These are phyloP conservation scores for Rhombomys opimus DNA, from an alignment of 2,113 vertebrate species.

Conservation along the genomic window DNA sequence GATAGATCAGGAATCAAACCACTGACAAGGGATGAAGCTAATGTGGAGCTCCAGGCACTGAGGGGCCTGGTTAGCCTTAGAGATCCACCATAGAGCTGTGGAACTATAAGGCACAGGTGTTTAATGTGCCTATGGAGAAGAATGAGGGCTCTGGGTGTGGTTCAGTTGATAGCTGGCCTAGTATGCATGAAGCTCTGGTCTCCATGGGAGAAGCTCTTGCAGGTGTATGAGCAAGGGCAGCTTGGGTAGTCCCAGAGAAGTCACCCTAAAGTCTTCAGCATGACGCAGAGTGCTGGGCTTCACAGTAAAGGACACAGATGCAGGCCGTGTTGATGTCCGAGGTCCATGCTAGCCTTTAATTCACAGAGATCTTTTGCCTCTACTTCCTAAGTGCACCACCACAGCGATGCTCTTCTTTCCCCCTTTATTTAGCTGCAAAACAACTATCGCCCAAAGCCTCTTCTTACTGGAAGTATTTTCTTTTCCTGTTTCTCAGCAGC, in stretches of 20 bases:
- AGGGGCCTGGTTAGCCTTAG: background rate
- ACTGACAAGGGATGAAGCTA: background rate
- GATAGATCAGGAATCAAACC: background rate
- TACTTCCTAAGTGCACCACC: too few species aligned
- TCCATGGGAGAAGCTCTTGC: too few species aligned
- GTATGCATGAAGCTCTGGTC: too few species aligned
- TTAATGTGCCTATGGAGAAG: too few species aligned
- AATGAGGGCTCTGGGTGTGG: too few species aligned
- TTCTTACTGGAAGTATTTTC: background rate
- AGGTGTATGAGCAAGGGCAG: too few species aligned
- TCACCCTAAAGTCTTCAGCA: too few species aligned
- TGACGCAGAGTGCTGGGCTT: too few species aligned
- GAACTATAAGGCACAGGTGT: background rate
- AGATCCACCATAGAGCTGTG: background rate
- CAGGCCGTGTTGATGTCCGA: too few species aligned
- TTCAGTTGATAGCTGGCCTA: too few species aligned
- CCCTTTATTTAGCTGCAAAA: background rate
- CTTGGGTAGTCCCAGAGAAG: too few species aligned
- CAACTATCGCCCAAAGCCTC: background rate
- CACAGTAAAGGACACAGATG: too few species aligned
- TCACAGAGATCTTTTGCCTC: background rate
- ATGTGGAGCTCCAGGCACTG: background rate
- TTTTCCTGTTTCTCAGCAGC: background rate
- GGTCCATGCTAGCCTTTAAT: background rate
- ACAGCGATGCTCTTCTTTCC: background rate